phyloP scores from a whole-genome alignment of 2,113 vertebrate species.

The Microcebus ravelobensis region DNA sequence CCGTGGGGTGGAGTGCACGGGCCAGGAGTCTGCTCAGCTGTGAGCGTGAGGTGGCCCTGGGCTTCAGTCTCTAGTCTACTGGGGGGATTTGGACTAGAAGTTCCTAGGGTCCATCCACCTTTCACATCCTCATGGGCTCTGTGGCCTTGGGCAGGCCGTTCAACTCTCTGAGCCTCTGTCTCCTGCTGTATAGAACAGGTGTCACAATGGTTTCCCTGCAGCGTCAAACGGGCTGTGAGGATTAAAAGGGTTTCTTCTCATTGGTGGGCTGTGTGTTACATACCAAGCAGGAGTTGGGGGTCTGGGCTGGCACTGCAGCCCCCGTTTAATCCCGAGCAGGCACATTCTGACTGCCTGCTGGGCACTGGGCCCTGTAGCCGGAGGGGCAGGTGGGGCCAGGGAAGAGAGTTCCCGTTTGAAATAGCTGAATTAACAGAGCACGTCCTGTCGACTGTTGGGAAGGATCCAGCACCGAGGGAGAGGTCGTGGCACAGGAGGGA shows the following conservation, averaged over 20 bases:
- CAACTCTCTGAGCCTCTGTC: not conserved
- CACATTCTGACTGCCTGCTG: not conserved
- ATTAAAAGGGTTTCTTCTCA: not conserved
- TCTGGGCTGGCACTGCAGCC: not conserved
- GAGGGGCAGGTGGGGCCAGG: not conserved
- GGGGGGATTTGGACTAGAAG: not conserved
- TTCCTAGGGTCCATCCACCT: not conserved
- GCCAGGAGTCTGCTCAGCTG: not conserved
- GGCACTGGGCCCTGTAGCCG: not conserved
- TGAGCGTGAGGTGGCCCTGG: not conserved
- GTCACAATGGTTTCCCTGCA: not conserved
- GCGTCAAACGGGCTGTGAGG: not conserved
- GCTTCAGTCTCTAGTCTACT: not conserved
- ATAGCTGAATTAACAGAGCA: accelerated
- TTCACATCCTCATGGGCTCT: not conserved
- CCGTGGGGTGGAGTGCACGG: accelerated
- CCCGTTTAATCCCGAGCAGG: not conserved
- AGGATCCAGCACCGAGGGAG: accelerated
- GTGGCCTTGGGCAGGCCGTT: not conserved
- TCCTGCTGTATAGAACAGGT: not conserved
- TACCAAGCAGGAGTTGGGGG: not conserved
- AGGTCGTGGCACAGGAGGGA: accelerated
- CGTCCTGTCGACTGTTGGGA: not conserved
- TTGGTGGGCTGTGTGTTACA: accelerated
- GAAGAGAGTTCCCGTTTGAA: not conserved